Conservation (phyloP, 2,888 invertebrate genomes). For the Microctonus hyperodae region DNA sequence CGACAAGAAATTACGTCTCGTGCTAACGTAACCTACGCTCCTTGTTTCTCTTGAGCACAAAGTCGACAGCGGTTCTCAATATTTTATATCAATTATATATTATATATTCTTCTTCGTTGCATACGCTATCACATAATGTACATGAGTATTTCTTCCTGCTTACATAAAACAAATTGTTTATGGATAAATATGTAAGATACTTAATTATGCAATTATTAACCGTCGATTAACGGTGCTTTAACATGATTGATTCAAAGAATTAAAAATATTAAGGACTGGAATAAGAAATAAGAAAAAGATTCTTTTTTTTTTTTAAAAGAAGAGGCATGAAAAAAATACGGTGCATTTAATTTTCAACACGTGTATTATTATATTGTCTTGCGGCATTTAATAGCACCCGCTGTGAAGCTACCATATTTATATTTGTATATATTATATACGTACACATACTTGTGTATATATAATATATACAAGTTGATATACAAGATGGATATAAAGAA, state of each 20-base stretch:
- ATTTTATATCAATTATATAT: background rate
- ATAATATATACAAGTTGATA: slow-evolving; percentile 1
- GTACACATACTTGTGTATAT: background rate
- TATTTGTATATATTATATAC: too few species aligned
- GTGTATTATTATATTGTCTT: background rate
- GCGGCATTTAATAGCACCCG: slow-evolving; percentile 17
- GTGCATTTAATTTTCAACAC: slow-evolving; percentile 8
- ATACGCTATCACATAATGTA: background rate
- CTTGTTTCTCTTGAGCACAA: slow-evolving; percentile 22
- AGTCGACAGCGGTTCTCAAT: slow-evolving; percentile 29
- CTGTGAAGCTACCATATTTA: slow-evolving; percentile 8
- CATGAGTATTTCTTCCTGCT: background rate
- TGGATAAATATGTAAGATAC: background rate
- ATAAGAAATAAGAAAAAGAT: too few species aligned
- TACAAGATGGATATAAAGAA: slow-evolving; percentile 10
- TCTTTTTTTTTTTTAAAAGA: too few species aligned
- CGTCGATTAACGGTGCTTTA: background rate
- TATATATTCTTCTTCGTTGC: too few species aligned
- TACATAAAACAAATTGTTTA: background rate
- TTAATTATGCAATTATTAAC: slow-evolving; percentile 1
- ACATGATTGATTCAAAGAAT: background rate
- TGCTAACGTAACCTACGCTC: slow-evolving; percentile 40
- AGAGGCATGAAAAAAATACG: background rate
- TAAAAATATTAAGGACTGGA: background rate
- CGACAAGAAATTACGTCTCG: slow-evolving; percentile 36